Evolutionary conservation across 1,140 invertebrate species (phyloP).

Genomic region (Aporrectodea caliginosa): DNA sequence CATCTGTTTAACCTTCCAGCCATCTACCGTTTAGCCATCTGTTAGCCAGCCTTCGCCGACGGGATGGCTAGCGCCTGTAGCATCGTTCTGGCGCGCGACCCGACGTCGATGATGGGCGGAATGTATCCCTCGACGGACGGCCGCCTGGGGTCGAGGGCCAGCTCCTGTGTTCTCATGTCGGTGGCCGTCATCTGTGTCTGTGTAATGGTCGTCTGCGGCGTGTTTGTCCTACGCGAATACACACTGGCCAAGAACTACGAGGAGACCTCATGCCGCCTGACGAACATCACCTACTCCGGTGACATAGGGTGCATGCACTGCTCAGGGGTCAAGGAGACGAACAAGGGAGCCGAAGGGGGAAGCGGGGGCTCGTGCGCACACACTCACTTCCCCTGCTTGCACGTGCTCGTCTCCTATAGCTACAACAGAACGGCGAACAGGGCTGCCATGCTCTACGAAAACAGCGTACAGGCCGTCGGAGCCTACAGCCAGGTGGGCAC

Average conservation of each 20-base stretch:
- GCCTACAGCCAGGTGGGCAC: slow-evolving; percentile 9
- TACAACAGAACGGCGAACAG: not conserved
- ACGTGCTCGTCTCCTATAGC: slow-evolving; percentile 24
- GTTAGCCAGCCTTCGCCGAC: not conserved
- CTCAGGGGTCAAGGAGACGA: slow-evolving; percentile 8
- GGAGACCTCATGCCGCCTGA: slow-evolving; percentile 1
- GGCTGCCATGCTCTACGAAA: slow-evolving; percentile 23
- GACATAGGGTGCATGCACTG: slow-evolving; percentile 22
- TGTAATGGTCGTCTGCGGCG: slow-evolving; percentile 26
- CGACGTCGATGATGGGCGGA: not conserved
- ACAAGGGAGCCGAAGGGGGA: slow-evolving; percentile 17
- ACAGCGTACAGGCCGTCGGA: slow-evolving; percentile 20
- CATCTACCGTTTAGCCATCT: not conserved
- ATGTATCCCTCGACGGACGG: not conserved
- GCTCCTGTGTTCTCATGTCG: slow-evolving; percentile 23
- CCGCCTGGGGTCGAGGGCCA: slow-evolving; percentile 9
- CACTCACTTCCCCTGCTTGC: slow-evolving; percentile 21
- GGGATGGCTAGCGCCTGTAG: slow-evolving; percentile 19
- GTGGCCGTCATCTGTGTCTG: slow-evolving; percentile 25
- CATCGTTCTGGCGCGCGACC: not conserved
- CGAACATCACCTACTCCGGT: slow-evolving; percentile 26
- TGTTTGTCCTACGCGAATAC: slow-evolving; percentile 28
- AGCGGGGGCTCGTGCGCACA: slow-evolving; percentile 15
- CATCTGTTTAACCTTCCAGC: not conserved
- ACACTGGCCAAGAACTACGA: slow-evolving; percentile 10